Base-by-base conservation (phyloP, 1,140 invertebrate species). In the Drosophila funebris region DNA sequence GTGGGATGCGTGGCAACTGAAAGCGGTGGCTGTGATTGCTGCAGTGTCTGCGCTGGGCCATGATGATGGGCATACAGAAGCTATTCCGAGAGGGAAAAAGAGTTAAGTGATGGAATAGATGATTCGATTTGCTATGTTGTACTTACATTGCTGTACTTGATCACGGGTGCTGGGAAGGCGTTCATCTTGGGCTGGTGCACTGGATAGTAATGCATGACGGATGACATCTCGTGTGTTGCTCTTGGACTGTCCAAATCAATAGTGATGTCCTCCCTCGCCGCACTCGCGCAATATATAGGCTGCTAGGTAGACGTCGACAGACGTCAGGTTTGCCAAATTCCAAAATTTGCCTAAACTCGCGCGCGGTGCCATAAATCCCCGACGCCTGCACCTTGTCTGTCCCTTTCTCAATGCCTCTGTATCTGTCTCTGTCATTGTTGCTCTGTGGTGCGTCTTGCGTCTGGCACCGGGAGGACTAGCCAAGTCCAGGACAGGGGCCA, bases 181-280 rank as follows among this genome's bases (percentile, higher is more conserved):
- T 33, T 46, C 63, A 82, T 73, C 58, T 87, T 73, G 20, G 83
- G 20, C 69, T 82, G 87, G 24, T 90, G 81, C 56, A 90, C 78
- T 64, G 87, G 87, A 72, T 90, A 90, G 87, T 90, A 90, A 70
- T 90, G 87, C 82, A 90, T 90, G 44, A 90, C 81, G 60, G 87
- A 90, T 57, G 87, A 90, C 87, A 90, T 89, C 27, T 66, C 62
- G 13, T 1, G 60, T 58, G 43, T 20, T 73, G 46, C 37, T 61
- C 41, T 44, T 54, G 6, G 27, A 37, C 60, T 73, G 83, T 76
- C 53, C 70, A 60, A 76, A 66, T 66, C 29, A 52, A 16, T 41
- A 67, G 70, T 87, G 83, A 88, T 78, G 66, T 63, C 48, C 24
- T 62, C 24, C 13, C 64, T 9, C 50, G 22, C n/a, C 31, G 50